A percentile compares a stretch with the other conserved stretches of the same genome.
Conservation (phyloP, 2,113 vertebrate species). For the Oryzias javanicus region DNA sequence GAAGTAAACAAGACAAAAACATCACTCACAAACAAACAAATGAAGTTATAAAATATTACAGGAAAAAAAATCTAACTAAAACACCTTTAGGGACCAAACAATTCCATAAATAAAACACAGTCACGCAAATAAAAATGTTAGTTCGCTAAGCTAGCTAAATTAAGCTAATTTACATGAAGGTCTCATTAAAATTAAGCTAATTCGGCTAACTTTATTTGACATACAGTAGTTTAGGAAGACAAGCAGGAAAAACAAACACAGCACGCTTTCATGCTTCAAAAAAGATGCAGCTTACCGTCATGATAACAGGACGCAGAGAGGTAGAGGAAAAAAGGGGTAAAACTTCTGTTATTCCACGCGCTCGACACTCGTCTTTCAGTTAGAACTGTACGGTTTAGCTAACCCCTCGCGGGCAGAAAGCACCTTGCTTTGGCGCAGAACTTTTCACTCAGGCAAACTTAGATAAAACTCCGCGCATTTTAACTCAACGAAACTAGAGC, state of each 20-base stretch:
- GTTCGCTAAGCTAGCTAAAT: no score
- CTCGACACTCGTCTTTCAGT: neutral
- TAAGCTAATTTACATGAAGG: no score
- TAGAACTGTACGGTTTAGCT: neutral
- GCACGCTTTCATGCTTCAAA: neutral
- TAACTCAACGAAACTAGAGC: slow-evolving; percentile 10
- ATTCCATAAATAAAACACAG: no score
- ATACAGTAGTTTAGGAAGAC: neutral
- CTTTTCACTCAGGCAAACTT: slow-evolving; percentile 1
- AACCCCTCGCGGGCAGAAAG: neutral
- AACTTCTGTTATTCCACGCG: slow-evolving; percentile 20
- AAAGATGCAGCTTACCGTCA: slow-evolving; percentile 74
- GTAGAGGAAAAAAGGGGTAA: slow-evolving; percentile 15
- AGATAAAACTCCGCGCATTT: slow-evolving; percentile 40
- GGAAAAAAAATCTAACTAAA: no score
- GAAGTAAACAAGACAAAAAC: no score
- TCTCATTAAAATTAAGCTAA: no score
- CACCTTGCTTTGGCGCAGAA: slow-evolving; percentile 19
- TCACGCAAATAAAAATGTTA: no score
- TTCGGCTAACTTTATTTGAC: neutral
- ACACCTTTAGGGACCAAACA: no score
- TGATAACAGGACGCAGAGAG: slow-evolving; percentile 60
- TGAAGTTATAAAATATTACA: no score
- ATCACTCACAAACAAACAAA: no score
- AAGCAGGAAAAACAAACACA: neutral